Conservation (phyloP, 1,140 invertebrate species). For the Phymastichus coffea region DNA sequence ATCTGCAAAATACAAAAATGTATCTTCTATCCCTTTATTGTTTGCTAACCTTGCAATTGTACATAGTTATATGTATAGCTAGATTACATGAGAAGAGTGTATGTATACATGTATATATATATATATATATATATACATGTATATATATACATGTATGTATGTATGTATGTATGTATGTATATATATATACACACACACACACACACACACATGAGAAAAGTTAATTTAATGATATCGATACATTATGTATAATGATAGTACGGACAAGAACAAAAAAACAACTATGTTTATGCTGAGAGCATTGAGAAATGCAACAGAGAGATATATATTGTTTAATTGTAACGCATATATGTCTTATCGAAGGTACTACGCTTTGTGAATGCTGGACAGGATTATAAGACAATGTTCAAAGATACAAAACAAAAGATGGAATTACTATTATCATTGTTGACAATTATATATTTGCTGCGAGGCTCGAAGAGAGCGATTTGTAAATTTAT, state of each 20-base stretch:
- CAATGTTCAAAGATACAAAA: no score
- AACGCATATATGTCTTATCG: neutral
- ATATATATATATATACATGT: slow-evolving; percentile 32
- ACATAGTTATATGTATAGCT: slow-evolving; percentile 59
- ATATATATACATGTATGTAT: slow-evolving; percentile 35
- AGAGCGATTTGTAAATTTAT: slow-evolving; percentile 22
- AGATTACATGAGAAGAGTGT: slow-evolving; percentile 48
- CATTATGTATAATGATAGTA: slow-evolving; percentile 40
- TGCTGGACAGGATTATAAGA: neutral
- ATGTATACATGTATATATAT: slow-evolving; percentile 37
- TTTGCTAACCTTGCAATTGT: slow-evolving; percentile 45
- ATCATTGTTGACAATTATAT: slow-evolving; percentile 25
- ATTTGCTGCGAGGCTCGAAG: slow-evolving; percentile 5
- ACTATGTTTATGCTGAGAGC: neutral
- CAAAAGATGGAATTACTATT: neutral
- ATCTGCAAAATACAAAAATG: neutral
- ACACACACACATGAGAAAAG: slow-evolving; percentile 25
- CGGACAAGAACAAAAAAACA: slow-evolving; percentile 29
- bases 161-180: slow-evolving; percentile 37
- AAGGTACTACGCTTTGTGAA: neutral
- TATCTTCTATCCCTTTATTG: slow-evolving; percentile 28
- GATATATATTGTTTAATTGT: slow-evolving; percentile 13
- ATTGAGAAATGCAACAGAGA: slow-evolving; percentile 6
- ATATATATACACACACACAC: slow-evolving; percentile 27
- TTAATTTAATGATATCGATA: slow-evolving; percentile 26